Conservation (phyloP, 2,888 invertebrate species). For the Habrosyne pyritoides region DNA sequence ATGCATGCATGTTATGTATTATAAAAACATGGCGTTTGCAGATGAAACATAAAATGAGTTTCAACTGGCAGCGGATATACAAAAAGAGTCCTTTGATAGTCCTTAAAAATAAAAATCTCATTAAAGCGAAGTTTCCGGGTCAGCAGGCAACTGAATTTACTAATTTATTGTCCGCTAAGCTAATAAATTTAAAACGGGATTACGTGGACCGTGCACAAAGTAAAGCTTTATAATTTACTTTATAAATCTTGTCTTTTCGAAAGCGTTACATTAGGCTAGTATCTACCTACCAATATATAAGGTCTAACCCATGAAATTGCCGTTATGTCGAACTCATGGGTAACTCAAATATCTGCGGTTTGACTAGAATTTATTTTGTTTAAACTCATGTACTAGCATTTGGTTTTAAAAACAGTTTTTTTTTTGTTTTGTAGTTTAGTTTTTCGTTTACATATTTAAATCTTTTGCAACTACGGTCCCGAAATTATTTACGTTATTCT, state of each 20-base stretch:
- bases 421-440: too few relatives aligned
- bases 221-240: slow-evolving; percentile 79
- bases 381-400: too few relatives aligned
- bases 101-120: slow-evolving; percentile 64
- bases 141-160: slow-evolving; percentile 72
- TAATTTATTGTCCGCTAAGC: slow-evolving; percentile 78
- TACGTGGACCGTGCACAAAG: slow-evolving; percentile 74
- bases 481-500: too few relatives aligned
- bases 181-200: slow-evolving; percentile 82
- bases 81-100: slow-evolving; percentile 51
- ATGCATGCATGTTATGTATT: slow-evolving; percentile 19
- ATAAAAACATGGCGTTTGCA: slow-evolving; percentile 28
- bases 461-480: too few relatives aligned
- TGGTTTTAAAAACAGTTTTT: too few relatives aligned
- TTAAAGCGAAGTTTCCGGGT: slow-evolving; percentile 74
- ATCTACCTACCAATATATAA: slow-evolving; percentile 33
- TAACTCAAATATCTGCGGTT: too few relatives aligned
- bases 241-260: slow-evolving; percentile 69
- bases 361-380: too few relatives aligned
- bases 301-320: too few relatives aligned
- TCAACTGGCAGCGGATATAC: slow-evolving; percentile 34
- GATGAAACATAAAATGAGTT: slow-evolving; percentile 17
- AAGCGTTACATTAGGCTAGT: slow-evolving; percentile 51
- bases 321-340: too few relatives aligned
- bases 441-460: too few relatives aligned